A percentile compares a stretch with the other conserved stretches of the same genome.
Conservation (phyloP, 2,113 vertebrate species). For the Boleophthalmus pectinirostris region DNA sequence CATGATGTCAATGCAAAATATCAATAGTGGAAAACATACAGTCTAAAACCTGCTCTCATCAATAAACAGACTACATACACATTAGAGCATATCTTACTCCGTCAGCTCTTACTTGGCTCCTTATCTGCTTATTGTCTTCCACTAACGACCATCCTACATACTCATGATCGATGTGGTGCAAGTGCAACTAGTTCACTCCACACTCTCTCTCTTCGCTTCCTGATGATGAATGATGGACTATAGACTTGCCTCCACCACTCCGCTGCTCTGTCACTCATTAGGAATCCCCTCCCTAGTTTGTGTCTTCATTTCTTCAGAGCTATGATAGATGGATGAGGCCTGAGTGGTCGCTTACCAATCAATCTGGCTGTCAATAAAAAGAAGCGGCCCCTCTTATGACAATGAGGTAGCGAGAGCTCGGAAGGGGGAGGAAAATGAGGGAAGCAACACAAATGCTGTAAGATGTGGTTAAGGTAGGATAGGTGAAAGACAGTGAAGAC, state of each 20-base stretch:
- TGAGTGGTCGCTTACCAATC: constrained; percentile 48
- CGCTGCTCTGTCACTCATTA: constrained; percentile 54
- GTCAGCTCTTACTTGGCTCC: neutral
- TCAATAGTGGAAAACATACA: neutral
- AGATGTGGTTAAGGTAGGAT: constrained; percentile 12
- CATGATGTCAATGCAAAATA: too few relatives aligned
- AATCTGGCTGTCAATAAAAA: constrained; percentile 54
- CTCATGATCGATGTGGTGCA: constrained; percentile 30
- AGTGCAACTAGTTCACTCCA: constrained; percentile 18
- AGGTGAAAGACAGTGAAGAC: neutral
- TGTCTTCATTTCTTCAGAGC: constrained; percentile 29
- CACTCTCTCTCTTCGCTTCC: constrained; percentile 3
- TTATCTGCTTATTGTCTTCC: neutral
- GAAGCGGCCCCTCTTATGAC: constrained; percentile 23
- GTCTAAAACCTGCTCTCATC: neutral
- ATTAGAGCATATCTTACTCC: constrained; percentile 8
- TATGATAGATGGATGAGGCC: constrained; percentile 50
- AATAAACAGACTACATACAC: neutral
- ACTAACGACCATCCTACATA: constrained; percentile 23
- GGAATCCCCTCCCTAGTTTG: constrained; percentile 40
- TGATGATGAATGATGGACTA: constrained; percentile 53
- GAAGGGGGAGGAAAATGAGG: neutral
- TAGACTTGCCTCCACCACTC: constrained; percentile 33
- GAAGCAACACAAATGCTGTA: constrained; percentile 6
- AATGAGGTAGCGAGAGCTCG: neutral